A percentile compares a stretch with the other conserved stretches of the same genome.
Conservation (phyloP, 2,113 vertebrate genomes). For the Perca fluviatilis region DNA sequence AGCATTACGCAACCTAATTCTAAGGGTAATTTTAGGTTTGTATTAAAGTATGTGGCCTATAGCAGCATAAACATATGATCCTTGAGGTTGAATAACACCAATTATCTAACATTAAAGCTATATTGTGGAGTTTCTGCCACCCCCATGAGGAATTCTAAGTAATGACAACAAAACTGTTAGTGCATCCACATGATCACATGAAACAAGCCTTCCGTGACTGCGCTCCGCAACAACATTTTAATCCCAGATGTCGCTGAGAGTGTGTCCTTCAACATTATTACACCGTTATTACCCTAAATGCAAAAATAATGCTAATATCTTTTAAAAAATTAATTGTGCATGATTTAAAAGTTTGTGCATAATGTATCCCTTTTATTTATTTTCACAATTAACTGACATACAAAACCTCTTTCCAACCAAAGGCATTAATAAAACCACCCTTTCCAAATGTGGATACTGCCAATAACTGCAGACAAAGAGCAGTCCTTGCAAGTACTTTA, state of each 20-base stretch:
- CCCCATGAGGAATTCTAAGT: too few relatives aligned
- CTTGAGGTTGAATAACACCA: not conserved
- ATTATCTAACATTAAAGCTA: not conserved
- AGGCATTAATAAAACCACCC: constrained; percentile 8
- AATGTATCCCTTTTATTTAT: not conserved
- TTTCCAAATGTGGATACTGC: not conserved
- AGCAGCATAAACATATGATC: constrained; percentile 4
- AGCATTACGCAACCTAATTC: constrained; percentile 1
- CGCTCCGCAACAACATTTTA: not conserved
- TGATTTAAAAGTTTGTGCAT: not conserved
- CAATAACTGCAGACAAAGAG: constrained; percentile 46
- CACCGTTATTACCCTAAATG: not conserved
- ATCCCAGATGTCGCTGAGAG: not conserved
- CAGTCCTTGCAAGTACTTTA: constrained; percentile 5
- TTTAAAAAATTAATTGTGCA: not conserved
- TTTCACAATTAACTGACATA: not conserved
- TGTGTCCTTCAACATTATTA: not conserved
- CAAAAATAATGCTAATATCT: constrained; percentile 1
- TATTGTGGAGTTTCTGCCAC: too few relatives aligned
- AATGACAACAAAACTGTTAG: too few relatives aligned
- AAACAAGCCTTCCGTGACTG: too few relatives aligned
- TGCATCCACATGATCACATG: too few relatives aligned
- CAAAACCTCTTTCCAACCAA: not conserved
- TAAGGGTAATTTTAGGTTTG: constrained; percentile 3
- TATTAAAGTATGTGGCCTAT: not conserved